Evolutionary conservation across 1,140 invertebrate species (phyloP), one percentile per base, ranked within the genome.

Genomic region (Eufriesea mexicana): DNA sequence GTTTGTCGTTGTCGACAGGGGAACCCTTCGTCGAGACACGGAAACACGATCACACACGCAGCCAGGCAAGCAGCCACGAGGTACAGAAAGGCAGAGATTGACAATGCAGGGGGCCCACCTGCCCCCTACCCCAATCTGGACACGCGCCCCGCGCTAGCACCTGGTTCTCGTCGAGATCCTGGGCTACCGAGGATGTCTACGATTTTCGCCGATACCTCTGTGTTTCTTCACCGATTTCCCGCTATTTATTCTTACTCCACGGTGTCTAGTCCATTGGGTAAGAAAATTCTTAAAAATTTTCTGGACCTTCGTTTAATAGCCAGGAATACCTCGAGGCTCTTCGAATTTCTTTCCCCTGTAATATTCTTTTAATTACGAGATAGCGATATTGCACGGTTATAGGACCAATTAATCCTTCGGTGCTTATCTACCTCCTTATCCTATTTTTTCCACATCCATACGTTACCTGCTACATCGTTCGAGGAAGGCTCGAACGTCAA

Each of bases 51-150:
- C 80, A 67, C 80, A 66, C 77, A 86, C 76, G 77, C 83, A 86
- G 64, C 71, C 77, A 88, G 77, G 84, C 84, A 84, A 62, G 80
- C 83, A 87, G 84, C 84, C 86, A 88, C 88, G 80, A 84, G 89
- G 87, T 90, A 91, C 89, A 93, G 92, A 93, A 91, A 91, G 91
- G 91, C 92, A 90, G 92, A 94, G 93, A 94, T 94, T 94, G 92
- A 94, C 93, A 94, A 94, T 94, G 92, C 93, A 93, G 93, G 93
- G 93, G 93, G 93, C 93, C 92, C 93, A 94, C 93, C 93, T 94
- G 93, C 93, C 92, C 92, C 91, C 90, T 90, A 88, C 92, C 92
- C 87, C 85, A 92, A 91, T 89, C 90, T 90, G 91, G 93, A 94
- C 93, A 93, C 93, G 93, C 93, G 92, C 92, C 93, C 91, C 85